A percentile compares a stretch with the other conserved stretches of the same genome.
Evolutionary conservation across 2,888 invertebrate species (phyloP).

Genomic region (Cheilosia vernalis): DNA sequence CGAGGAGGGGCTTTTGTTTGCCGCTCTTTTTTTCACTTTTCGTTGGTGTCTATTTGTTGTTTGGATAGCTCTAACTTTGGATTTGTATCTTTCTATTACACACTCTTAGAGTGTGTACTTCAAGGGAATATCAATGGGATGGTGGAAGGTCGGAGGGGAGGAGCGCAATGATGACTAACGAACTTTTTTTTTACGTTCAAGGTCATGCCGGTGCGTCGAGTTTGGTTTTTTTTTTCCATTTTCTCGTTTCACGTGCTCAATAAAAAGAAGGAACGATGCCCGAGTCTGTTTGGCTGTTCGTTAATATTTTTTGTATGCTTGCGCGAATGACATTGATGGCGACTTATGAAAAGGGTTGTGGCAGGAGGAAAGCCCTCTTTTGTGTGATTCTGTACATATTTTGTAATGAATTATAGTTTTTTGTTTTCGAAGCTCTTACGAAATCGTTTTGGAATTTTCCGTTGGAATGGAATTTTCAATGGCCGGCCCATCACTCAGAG

Average conservation of each 20-base stretch:
- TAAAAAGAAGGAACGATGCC: background rate
- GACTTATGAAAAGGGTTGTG: constrained; percentile 26
- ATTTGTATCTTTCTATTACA: constrained; percentile 5
- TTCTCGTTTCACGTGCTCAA: constrained; percentile 8
- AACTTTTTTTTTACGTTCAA: constrained; percentile 44
- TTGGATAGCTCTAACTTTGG: constrained; percentile 4
- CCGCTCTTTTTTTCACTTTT: background rate
- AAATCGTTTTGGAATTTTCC: constrained; percentile 1
- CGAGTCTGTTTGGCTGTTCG: background rate
- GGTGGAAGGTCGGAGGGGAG: background rate
- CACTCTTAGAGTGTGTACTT: constrained; percentile 11
- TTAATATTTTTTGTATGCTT: background rate
- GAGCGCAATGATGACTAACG: constrained; percentile 14
- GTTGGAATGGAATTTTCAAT: background rate
- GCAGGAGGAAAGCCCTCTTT: constrained; percentile 3
- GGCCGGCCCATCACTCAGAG: too few relatives aligned
- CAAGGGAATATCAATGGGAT: constrained; percentile 12
- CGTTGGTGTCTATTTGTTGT: background rate
- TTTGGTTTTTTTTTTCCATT: background rate
- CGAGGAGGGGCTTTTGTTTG: constrained; percentile 30
- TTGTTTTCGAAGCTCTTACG: background rate
- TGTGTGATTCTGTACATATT: background rate
- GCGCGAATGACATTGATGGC: constrained; percentile 18
- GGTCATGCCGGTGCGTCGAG: constrained; percentile 22
- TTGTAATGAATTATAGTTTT: constrained; percentile 6